Conservation (phyloP, 2,888 invertebrate species). For the Cheilosia grossa region DNA sequence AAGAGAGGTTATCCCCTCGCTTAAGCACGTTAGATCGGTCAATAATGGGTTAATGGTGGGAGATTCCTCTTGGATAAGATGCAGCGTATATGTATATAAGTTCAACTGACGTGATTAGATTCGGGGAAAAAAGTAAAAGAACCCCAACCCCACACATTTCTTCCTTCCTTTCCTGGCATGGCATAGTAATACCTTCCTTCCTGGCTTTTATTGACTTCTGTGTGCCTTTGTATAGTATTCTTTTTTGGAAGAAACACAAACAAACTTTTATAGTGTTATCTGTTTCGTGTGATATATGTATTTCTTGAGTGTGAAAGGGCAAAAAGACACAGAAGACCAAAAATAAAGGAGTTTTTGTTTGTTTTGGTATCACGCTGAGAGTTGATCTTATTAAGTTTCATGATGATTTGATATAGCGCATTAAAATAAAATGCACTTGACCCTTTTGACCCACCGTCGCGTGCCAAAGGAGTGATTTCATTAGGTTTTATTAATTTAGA, state of each 20-base stretch:
- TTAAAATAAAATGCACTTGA: slow-evolving; percentile 50
- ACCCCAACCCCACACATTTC: slow-evolving; percentile 28
- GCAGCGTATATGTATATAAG: slow-evolving; percentile 24
- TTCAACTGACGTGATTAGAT: slow-evolving; percentile 64
- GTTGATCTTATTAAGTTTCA: slow-evolving; percentile 60
- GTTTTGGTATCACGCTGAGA: slow-evolving; percentile 37
- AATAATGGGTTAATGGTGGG: slow-evolving; percentile 71
- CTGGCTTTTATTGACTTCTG: slow-evolving; percentile 76
- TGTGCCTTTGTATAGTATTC: slow-evolving; percentile 17
- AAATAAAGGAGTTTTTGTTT: slow-evolving; percentile 29
- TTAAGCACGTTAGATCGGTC: slow-evolving; percentile 56
- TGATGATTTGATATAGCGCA: slow-evolving; percentile 42
- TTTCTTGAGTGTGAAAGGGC: background rate
- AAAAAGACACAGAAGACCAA: slow-evolving; percentile 11
- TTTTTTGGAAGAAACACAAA: slow-evolving; percentile 27
- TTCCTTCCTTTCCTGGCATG: slow-evolving; percentile 67
- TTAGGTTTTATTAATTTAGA: slow-evolving; percentile 4
- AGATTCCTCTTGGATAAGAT: slow-evolving; percentile 69
- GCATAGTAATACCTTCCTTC: slow-evolving; percentile 76
- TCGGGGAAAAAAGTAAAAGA: slow-evolving; percentile 39
- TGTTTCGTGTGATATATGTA: slow-evolving; percentile 47
- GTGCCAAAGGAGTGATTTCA: background rate
- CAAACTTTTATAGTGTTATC: slow-evolving; percentile 60
- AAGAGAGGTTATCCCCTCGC: slow-evolving; percentile 49
- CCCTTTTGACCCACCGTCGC: slow-evolving; percentile 10